Conservation (phyloP, 2,797 vertebrate species). For the Lutjanus argentimaculatus region DNA sequence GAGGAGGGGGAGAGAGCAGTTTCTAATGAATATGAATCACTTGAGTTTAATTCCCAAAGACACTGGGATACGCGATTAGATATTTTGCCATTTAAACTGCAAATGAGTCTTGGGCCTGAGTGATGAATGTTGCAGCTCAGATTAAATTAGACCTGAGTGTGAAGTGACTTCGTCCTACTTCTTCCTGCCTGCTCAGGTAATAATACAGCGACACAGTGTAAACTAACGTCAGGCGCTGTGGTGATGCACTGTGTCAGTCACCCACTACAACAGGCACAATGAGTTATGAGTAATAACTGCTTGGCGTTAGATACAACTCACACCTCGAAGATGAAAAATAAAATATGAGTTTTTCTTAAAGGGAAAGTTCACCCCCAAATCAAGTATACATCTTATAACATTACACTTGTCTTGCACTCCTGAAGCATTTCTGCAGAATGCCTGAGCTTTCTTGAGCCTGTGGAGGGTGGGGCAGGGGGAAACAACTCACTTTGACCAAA, state of each 20-base stretch:
- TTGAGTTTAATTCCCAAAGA: constrained; percentile 20
- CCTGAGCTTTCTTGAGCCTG: too few species aligned
- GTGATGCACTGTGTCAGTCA: constrained; percentile 11
- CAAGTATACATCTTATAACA: too few species aligned
- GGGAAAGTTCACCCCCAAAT: too few species aligned
- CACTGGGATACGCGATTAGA: not conserved
- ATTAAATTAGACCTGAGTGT: constrained; percentile 49
- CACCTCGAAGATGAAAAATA: not conserved
- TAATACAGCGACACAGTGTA: constrained; percentile 6
- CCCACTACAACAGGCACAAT: not conserved
- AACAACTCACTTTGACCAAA: too few species aligned
- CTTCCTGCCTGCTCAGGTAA: constrained; percentile 17
- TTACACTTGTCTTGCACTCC: too few species aligned
- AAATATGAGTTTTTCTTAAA: constrained; percentile 2
- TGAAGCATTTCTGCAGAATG: too few species aligned
- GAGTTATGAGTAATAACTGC: constrained; percentile 2
- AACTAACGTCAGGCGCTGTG: not conserved
- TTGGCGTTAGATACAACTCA: not conserved
- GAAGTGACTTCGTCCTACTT: constrained; percentile 16
- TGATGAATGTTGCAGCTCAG: constrained; percentile 25
- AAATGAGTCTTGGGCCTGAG: constrained; percentile 5
- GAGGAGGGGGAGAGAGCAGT: not conserved
- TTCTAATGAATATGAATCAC: constrained; percentile 28
- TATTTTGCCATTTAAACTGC: constrained; percentile 11
- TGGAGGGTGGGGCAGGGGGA: too few species aligned